phyloP scores from a whole-genome alignment of 2,888 invertebrate genomes.

The Oligia latruncula region DNA sequence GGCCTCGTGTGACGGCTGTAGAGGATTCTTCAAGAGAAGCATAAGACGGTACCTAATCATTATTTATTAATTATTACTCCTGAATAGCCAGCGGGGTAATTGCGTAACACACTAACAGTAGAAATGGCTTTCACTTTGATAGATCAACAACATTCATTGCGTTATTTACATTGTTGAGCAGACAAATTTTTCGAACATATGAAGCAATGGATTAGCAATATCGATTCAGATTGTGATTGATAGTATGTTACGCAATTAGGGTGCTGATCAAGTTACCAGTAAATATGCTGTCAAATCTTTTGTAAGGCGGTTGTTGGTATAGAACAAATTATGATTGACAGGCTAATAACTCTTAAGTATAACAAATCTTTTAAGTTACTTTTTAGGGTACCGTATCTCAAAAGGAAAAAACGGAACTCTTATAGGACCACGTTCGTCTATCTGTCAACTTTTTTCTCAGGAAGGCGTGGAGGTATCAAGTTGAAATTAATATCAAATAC shows the following conservation, averaged over 20 bases:
- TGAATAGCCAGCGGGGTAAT: not conserved
- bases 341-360: not conserved
- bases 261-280: not conserved
- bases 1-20: slow-evolving; percentile 95
- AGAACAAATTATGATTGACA: not conserved
- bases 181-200: no score
- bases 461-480: not conserved
- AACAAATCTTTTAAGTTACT: not conserved
- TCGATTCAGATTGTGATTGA: no score
- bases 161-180: not conserved
- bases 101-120: not conserved
- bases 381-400: not conserved
- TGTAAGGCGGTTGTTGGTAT: not conserved
- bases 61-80: not conserved
- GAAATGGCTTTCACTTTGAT: not conserved
- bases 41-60: slow-evolving; percentile 92
- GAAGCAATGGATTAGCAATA: no score
- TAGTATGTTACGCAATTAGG: no score
- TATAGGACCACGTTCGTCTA: not conserved
- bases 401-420: not conserved
- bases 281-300: not conserved
- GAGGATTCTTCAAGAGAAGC: slow-evolving; percentile 98
- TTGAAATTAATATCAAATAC: not conserved
- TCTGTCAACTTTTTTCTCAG: not conserved
- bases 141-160: not conserved